phyloP scores from a whole-genome alignment of 1,140 invertebrate species.

The Marisa cornuarietis region DNA sequence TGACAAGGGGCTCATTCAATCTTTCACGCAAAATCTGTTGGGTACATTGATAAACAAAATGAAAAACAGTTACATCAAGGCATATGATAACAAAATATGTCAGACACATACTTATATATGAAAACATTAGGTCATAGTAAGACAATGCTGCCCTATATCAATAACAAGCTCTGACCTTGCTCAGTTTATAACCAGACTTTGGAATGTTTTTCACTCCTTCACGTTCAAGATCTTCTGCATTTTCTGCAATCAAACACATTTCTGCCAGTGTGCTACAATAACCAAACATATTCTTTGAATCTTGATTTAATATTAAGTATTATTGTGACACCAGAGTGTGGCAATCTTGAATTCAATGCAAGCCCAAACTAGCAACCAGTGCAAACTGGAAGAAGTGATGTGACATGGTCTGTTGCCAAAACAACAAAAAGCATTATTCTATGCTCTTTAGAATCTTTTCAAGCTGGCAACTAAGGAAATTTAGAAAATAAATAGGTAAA shows the following conservation, averaged over 20 bases:
- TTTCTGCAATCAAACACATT: slow-evolving; percentile 42
- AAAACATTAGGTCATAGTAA: neutral
- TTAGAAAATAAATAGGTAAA: too few species aligned
- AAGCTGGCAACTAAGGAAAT: too few species aligned
- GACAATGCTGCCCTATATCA: neutral
- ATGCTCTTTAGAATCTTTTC: neutral
- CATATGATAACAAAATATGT: neutral
- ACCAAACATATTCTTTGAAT: too few species aligned
- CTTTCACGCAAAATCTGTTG: slow-evolving; percentile 44
- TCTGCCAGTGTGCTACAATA: too few species aligned
- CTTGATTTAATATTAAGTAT: neutral
- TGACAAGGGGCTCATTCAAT: slow-evolving; percentile 48
- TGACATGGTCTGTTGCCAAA: neutral
- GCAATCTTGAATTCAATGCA: neutral
- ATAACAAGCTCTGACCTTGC: slow-evolving; percentile 42
- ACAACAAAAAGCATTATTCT: neutral
- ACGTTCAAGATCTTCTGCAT: slow-evolving; percentile 50
- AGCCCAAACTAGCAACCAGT: neutral
- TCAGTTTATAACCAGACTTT: slow-evolving; percentile 49
- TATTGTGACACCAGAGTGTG: neutral
- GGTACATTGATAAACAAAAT: slow-evolving; percentile 3
- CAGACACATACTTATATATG: neutral
- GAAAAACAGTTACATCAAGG: neutral
- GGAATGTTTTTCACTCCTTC: slow-evolving; percentile 54
- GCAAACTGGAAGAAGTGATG: neutral